Conservation (phyloP, 2,888 invertebrate genomes). For the Cremastinae sp. region DNA sequence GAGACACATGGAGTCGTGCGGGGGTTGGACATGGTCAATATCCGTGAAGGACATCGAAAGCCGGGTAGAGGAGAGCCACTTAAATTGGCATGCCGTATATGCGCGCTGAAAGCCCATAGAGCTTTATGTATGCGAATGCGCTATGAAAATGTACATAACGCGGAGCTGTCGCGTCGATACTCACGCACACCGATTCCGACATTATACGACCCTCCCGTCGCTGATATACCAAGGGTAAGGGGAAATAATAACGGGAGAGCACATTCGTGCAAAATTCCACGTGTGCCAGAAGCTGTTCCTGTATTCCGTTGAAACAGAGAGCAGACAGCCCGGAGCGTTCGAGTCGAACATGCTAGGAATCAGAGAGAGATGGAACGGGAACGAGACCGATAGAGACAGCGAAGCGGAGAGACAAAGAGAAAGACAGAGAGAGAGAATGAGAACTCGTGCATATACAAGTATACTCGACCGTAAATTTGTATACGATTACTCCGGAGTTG, state of each 20-base stretch:
- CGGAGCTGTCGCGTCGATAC: constrained; percentile 40
- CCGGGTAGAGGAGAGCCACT: constrained; percentile 23
- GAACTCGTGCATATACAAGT: constrained; percentile 37
- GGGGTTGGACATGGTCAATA: constrained; percentile 39
- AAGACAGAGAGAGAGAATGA: constrained; percentile 51
- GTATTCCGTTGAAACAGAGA: constrained; percentile 32
- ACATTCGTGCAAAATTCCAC: constrained; percentile 36
- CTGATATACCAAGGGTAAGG: too few species aligned
- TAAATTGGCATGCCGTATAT: constrained; percentile 14
- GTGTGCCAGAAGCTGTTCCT: constrained; percentile 31
- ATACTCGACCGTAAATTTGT: constrained; percentile 7
- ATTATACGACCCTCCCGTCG: constrained; percentile 38
- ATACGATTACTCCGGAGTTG: background rate
- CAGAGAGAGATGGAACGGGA: constrained; percentile 6
- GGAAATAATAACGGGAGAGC: constrained; percentile 25
- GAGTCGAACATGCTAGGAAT: constrained; percentile 30
- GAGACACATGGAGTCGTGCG: constrained; percentile 12
- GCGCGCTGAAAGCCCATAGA: background rate
- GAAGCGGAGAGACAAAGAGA: too few species aligned
- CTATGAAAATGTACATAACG: constrained; percentile 19
- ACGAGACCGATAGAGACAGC: too few species aligned
- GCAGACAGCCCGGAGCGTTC: constrained; percentile 50
- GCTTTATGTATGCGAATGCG: constrained; percentile 1
- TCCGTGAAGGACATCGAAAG: constrained; percentile 39
- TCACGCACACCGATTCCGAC: constrained; percentile 37